Conservation (phyloP, 2,888 invertebrate genomes). For the Drosophila hawaiiensis region DNA sequence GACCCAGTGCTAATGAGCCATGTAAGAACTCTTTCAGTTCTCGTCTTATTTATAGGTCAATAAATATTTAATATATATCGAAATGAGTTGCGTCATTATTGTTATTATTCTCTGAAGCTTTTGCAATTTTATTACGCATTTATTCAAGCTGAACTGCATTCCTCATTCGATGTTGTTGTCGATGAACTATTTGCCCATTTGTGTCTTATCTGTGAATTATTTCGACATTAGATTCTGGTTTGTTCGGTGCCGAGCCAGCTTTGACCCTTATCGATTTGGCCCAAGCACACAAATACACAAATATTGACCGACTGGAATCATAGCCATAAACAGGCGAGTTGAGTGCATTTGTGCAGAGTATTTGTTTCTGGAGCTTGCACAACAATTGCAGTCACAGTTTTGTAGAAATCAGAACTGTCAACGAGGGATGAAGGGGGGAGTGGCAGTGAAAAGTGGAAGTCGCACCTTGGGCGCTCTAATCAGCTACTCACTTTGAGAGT, state of each 20-base stretch:
- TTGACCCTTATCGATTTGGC: slow-evolving; percentile 7
- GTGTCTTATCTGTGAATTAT: slow-evolving; percentile 51
- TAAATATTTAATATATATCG: neutral
- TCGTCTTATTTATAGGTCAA: neutral
- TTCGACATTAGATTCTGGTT: slow-evolving; percentile 62
- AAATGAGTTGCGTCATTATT: neutral
- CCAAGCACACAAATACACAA: slow-evolving; percentile 19
- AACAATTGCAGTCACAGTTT: slow-evolving; percentile 49
- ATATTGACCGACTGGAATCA: slow-evolving; percentile 47
- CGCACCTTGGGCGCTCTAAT: slow-evolving; percentile 23
- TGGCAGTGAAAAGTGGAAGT: neutral
- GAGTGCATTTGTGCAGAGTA: slow-evolving; percentile 30
- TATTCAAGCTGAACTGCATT: neutral
- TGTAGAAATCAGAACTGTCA: slow-evolving; percentile 38
- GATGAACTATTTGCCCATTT: slow-evolving; percentile 10
- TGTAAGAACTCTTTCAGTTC: neutral
- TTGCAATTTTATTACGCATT: neutral
- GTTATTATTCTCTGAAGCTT: neutral
- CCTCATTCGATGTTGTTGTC: slow-evolving; percentile 1
- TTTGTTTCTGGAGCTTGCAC: slow-evolving; percentile 39
- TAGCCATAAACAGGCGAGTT: slow-evolving; percentile 33
- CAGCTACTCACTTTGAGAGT: slow-evolving; percentile 23
- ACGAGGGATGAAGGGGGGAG: neutral
- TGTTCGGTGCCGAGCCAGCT: slow-evolving; percentile 24
- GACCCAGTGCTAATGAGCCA: slow-evolving; percentile 32